Evolutionary conservation across 2,888 invertebrate species (phyloP).

Genomic region (Stratiomys singularior): DNA sequence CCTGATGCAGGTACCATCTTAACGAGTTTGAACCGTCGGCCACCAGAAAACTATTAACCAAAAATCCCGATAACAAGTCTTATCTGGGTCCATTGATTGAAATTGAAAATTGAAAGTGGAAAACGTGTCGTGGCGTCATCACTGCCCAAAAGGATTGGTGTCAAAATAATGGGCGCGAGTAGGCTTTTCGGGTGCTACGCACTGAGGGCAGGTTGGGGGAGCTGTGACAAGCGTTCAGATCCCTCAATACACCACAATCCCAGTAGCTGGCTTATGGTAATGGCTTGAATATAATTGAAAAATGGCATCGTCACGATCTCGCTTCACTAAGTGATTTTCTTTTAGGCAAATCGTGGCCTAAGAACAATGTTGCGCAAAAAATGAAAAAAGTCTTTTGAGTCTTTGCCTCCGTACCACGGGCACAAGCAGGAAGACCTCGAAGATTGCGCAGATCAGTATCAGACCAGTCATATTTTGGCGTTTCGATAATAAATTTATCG

Average conservation of each 20-base stretch:
- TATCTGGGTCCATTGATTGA: slow-evolving; percentile 13
- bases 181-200: background rate
- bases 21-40: slow-evolving; percentile 4
- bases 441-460: background rate
- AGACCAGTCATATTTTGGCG: slow-evolving; percentile 42
- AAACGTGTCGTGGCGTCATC: background rate
- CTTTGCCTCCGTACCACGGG: slow-evolving; percentile 12
- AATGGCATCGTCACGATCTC: slow-evolving; percentile 44
- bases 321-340: slow-evolving; percentile 37
- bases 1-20: slow-evolving; percentile 11
- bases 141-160: background rate
- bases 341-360: slow-evolving; percentile 36
- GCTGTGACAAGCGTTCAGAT: background rate
- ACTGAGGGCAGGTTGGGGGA: background rate
- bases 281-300: slow-evolving; percentile 38
- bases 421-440: background rate
- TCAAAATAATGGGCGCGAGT: slow-evolving; percentile 12
- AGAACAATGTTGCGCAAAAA: slow-evolving; percentile 30
- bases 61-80: slow-evolving; percentile 14
- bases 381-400: background rate
- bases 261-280: slow-evolving; percentile 18
- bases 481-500: slow-evolving; percentile 37
- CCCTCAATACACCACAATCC: background rate
- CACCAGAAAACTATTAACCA: background rate
- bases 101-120: slow-evolving; percentile 25